A percentile compares a stretch with the other conserved stretches of the same genome.
Evolutionary conservation across 2,113 vertebrate species (phyloP).

Genomic region (Spermophilus dauricus): DNA sequence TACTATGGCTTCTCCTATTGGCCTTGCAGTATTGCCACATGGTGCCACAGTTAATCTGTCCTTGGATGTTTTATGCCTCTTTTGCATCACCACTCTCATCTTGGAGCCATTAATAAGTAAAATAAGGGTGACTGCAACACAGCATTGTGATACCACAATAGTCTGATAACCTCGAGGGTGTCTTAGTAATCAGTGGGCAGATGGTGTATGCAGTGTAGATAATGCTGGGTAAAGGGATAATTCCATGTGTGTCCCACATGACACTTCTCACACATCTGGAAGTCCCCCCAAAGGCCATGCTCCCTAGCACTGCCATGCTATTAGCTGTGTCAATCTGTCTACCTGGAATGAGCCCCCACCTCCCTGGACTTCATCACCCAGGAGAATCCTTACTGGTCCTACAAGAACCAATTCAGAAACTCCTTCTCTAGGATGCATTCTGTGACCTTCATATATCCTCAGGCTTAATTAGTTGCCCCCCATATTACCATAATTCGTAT

Average conservation of each 20-base stretch:
- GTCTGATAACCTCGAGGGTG: background rate
- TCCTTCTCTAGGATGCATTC: background rate
- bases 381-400: background rate
- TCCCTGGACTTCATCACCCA: background rate
- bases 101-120: background rate
- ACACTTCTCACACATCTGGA: background rate
- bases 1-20: background rate
- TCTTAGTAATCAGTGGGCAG: background rate
- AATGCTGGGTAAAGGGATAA: background rate
- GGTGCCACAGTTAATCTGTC: background rate
- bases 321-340: background rate
- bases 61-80: background rate
- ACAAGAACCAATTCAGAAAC: background rate
- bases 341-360: background rate
- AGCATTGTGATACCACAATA: background rate
- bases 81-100: background rate
- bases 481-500: background rate
- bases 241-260: background rate
- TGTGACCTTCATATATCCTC: background rate
- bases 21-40: background rate
- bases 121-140: background rate
- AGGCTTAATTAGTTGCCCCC: background rate
- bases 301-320: background rate
- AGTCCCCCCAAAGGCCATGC: background rate
- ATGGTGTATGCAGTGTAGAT: background rate